These are phyloP conservation scores for Chrysodeixis includens DNA, from an alignment of 2,888 invertebrate genomes.

Conservation along the genomic window DNA sequence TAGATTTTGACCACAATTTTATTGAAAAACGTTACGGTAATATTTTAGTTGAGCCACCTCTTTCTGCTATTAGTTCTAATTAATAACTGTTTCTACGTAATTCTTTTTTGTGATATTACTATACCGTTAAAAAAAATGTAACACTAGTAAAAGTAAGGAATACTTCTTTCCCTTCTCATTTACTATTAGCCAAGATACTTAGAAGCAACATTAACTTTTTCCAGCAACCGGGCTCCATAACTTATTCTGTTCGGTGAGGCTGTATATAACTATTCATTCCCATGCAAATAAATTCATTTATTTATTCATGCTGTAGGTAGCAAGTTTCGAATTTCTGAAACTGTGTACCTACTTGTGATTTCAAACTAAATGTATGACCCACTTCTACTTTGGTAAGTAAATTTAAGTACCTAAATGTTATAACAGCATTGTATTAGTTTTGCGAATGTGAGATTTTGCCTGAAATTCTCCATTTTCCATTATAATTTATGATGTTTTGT, in stretches of 20 bases:
- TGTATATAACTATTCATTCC: neutral
- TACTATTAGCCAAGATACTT: too few species aligned
- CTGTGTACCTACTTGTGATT: conserved; percentile 5
- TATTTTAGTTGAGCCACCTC: too few species aligned
- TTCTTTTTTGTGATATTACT: too few species aligned
- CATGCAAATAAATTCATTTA: conserved; percentile 7
- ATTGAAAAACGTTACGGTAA: too few species aligned
- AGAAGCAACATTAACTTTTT: neutral
- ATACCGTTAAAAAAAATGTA: too few species aligned
- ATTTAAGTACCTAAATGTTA: neutral
- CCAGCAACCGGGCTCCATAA: neutral
- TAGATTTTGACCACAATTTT: too few species aligned
- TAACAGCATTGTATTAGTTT: neutral
- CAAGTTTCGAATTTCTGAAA: conserved; percentile 4
- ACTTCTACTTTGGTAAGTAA: neutral
- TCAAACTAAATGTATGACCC: conserved; percentile 3
- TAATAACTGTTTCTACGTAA: too few species aligned
- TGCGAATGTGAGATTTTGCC: neutral
- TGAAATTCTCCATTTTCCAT: conserved; percentile 2
- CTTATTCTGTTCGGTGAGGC: neutral
- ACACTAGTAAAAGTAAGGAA: too few species aligned
- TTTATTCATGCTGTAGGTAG: neutral
- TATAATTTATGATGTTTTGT: neutral
- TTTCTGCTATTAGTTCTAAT: too few species aligned
- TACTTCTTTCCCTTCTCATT: too few species aligned